Percentiles rank a stretch among this genome's conserved stretches.
Conservation (phyloP, 1,140 invertebrate species). For the Gonatopus flavifemur region DNA sequence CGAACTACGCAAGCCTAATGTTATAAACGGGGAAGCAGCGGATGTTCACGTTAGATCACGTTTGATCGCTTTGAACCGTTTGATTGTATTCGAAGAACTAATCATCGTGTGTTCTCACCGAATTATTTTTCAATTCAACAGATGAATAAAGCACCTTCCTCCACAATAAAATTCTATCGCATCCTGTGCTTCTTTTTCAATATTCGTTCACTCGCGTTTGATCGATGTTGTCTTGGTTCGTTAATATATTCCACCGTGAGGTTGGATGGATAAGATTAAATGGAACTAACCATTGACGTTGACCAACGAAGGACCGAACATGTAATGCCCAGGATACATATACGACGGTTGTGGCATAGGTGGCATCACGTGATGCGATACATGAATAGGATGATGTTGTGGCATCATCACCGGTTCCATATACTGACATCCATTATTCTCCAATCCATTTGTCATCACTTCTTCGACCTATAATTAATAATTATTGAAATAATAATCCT, state of each 20-base stretch:
- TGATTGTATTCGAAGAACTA: not conserved
- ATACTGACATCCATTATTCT: constrained; percentile 19
- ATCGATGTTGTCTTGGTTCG: too few species aligned
- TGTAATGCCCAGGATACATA: constrained; percentile 57
- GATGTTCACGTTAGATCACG: constrained; percentile 7
- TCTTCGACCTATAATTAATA: constrained; percentile 10
- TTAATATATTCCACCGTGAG: too few species aligned
- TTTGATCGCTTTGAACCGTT: not conserved
- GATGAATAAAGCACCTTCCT: too few species aligned
- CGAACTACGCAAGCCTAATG: constrained; percentile 27
- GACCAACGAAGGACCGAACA: constrained; percentile 56
- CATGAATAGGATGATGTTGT: constrained; percentile 44
- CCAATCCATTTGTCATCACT: constrained; percentile 1
- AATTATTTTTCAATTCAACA: too few species aligned
- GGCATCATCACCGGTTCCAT: constrained; percentile 37
- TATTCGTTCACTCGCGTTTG: too few species aligned
- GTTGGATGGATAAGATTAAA: too few species aligned
- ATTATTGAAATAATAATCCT: too few species aligned
- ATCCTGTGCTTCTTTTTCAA: too few species aligned
- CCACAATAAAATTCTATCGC: too few species aligned
- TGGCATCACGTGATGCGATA: constrained; percentile 42
- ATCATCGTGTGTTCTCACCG: too few species aligned
- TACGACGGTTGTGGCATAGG: constrained; percentile 50
- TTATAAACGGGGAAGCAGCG: constrained; percentile 24
- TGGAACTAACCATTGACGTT: constrained; percentile 56